Conservation (phyloP, 2,113 vertebrate genomes). For the Garra rufa region DNA sequence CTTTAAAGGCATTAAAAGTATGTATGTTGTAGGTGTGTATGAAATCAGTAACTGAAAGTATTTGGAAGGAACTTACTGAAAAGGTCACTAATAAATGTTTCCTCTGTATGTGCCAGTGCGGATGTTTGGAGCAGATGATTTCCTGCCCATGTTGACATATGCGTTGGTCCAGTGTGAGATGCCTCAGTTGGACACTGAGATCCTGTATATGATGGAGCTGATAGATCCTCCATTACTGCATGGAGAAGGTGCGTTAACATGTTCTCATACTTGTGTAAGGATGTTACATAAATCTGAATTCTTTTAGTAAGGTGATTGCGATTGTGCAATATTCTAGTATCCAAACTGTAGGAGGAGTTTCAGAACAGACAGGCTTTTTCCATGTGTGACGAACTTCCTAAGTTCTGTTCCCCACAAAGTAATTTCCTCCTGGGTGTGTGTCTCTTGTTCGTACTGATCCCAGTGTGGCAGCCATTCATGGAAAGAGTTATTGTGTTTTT, state of each 20-base stretch:
- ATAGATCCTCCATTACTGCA: conserved; percentile 90
- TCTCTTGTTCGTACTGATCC: conserved; percentile 3
- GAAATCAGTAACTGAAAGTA: background rate
- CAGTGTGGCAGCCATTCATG: background rate
- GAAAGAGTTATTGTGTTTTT: conserved; percentile 1
- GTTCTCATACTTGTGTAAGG: background rate
- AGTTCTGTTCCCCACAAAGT: conserved; percentile 9
- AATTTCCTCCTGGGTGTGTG: conserved; percentile 14
- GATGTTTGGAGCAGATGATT: conserved; percentile 95
- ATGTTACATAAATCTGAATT: background rate
- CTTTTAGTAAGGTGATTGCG: background rate
- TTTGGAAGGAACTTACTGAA: too few species aligned
- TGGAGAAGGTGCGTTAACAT: conserved; percentile 84
- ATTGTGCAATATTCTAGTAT: too few species aligned
- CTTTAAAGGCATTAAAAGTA: background rate
- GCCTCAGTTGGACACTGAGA: conserved; percentile 90
- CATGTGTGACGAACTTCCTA: conserved; percentile 8
- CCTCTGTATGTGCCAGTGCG: conserved; percentile 76
- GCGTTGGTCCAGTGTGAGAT: conserved; percentile 93
- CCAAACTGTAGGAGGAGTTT: background rate
- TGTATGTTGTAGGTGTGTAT: background rate
- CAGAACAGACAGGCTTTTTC: background rate
- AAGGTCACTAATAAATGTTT: background rate
- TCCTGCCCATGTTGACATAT: conserved; percentile 92
- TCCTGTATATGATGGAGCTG: conserved; percentile 97